Percentiles rank a stretch among this genome's conserved stretches.
phyloP scores from a whole-genome alignment of 2,797 vertebrate species.

The Austrolebias charrua region DNA sequence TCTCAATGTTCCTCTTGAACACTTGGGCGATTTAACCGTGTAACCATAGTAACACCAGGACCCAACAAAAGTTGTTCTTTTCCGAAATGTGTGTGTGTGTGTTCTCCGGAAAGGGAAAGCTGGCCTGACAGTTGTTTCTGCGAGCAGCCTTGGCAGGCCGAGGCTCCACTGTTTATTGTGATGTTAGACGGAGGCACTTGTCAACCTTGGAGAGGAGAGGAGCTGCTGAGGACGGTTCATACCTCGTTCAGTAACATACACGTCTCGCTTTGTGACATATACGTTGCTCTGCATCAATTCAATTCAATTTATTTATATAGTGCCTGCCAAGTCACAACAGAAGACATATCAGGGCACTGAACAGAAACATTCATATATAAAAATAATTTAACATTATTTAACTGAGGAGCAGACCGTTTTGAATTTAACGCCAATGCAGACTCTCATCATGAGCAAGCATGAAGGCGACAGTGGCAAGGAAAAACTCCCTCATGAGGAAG shows the following conservation, averaged over 20 bases:
- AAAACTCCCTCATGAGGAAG: no score
- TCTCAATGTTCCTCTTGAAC: slow-evolving; percentile 49
- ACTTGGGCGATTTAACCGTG: slow-evolving; percentile 52
- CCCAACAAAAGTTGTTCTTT: slow-evolving; percentile 64
- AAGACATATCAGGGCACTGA: no score
- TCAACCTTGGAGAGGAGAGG: slow-evolving; percentile 37
- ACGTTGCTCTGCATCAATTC: no score
- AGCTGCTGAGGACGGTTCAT: slow-evolving; percentile 23
- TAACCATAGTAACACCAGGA: slow-evolving; percentile 58
- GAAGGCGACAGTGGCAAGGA: no score
- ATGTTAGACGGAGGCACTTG: slow-evolving; percentile 61
- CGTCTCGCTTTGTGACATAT: neutral
- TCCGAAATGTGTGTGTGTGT: slow-evolving; percentile 29
- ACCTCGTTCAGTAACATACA: neutral
- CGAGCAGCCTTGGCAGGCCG: slow-evolving; percentile 79
- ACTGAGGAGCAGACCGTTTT: no score
- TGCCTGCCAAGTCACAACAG: no score
- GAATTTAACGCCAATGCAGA: no score
- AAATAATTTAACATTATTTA: no score
- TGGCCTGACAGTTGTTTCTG: slow-evolving; percentile 63
- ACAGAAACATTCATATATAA: no score
- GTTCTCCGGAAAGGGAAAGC: slow-evolving; percentile 54
- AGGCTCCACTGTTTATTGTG: slow-evolving; percentile 86
- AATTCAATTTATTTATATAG: no score
- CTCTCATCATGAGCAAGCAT: no score